Percentiles rank a stretch among this genome's conserved stretches.
Evolutionary conservation across 2,888 invertebrate genomes (phyloP).

Genomic region (Himalopsyche tibetana): DNA sequence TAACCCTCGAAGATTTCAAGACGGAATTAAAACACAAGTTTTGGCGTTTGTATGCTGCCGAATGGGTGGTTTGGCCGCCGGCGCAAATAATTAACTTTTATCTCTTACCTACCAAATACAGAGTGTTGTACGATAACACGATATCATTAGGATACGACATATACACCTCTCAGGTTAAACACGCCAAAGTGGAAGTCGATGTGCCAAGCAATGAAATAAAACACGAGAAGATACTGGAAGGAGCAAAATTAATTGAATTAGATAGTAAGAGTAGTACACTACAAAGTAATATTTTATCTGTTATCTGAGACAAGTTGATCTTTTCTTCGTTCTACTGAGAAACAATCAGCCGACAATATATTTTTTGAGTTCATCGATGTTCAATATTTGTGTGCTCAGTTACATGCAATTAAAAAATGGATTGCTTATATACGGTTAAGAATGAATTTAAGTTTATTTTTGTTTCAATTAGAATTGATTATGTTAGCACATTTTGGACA

Average conservation of each 20-base stretch:
- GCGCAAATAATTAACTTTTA: constrained; percentile 96
- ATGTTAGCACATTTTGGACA: too few relatives aligned
- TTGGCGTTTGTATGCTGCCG: constrained; percentile 87
- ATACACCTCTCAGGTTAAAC: constrained; percentile 88
- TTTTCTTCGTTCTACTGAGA: too few relatives aligned
- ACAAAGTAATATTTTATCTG: background rate
- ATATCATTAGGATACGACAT: constrained; percentile 92
- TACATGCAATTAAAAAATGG: too few relatives aligned
- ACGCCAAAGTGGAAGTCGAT: constrained; percentile 70
- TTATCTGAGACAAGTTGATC: constrained; percentile 3
- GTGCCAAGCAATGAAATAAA: background rate
- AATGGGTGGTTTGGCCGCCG: constrained; percentile 95
- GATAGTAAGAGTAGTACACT: constrained; percentile 5
- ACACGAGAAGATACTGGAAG: constrained; percentile 33
- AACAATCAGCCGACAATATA: too few relatives aligned
- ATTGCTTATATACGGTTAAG: too few relatives aligned
- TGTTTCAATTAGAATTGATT: too few relatives aligned
- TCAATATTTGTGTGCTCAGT: too few relatives aligned
- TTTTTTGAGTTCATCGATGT: too few relatives aligned
- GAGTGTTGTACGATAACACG: constrained; percentile 91
- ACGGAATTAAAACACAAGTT: constrained; percentile 85
- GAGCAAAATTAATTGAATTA: constrained; percentile 27
- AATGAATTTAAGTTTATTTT: too few relatives aligned
- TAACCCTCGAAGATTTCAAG: constrained; percentile 78
- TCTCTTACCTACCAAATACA: constrained; percentile 86